A percentile compares a stretch with the other conserved stretches of the same genome.
phyloP scores from a whole-genome alignment of 1,140 invertebrate species.

The Aphidius ervi region DNA sequence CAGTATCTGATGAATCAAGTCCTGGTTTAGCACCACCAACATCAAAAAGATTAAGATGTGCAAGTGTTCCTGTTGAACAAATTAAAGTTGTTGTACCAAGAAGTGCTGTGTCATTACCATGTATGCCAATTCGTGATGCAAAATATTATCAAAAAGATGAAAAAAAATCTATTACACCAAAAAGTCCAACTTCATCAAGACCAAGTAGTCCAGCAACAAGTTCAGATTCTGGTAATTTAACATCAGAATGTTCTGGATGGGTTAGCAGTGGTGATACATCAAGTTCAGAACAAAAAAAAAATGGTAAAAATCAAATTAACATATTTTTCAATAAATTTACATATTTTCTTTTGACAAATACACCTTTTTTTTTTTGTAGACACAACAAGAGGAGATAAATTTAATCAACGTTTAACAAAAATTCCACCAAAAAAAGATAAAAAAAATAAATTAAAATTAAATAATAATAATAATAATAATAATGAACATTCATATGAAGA shows the following conservation, averaged over 20 bases:
- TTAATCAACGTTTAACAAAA: conserved; percentile 44
- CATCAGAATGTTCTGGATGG: conserved; percentile 73
- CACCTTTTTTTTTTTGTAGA: background rate
- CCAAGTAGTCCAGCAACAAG: conserved; percentile 47
- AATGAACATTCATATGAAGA: conserved; percentile 68
- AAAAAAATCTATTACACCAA: conserved; percentile 34
- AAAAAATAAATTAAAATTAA: conserved; percentile 24
- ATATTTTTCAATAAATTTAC: background rate
- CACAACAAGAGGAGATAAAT: conserved; percentile 35
- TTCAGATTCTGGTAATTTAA: conserved; percentile 65
- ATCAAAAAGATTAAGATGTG: conserved; percentile 47
- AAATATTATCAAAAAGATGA: conserved; percentile 19
- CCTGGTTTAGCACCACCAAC: conserved; percentile 27
- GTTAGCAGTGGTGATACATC: conserved; percentile 62
- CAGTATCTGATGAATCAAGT: conserved; percentile 22
- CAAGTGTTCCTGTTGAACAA: conserved; percentile 47
- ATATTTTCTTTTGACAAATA: background rate
- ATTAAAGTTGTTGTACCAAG: conserved; percentile 47
- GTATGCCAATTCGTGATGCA: conserved; percentile 49
- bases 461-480: conserved; percentile 18
- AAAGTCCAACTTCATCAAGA: conserved; percentile 45
- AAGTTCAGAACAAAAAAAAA: conserved; percentile 57
- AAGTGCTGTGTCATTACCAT: conserved; percentile 48
- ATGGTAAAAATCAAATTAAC: conserved; percentile 36
- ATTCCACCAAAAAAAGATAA: conserved; percentile 53